Percentiles rank a stretch among this genome's conserved stretches.
Conservation (phyloP, 2,888 invertebrate genomes). For the Chorisops tibialis region DNA sequence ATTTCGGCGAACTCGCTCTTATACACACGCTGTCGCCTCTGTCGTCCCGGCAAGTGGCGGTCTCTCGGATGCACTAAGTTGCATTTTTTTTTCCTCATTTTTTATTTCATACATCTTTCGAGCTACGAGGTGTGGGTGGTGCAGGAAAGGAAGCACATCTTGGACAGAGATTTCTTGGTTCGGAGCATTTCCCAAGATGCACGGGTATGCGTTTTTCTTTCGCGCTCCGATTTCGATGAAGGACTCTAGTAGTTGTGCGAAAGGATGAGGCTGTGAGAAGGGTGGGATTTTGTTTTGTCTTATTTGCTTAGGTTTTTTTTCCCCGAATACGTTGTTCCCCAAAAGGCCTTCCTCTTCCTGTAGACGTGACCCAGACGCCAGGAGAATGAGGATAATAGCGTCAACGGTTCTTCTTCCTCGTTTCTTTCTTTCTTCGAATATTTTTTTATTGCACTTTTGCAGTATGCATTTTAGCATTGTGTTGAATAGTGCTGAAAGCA, state of each 20-base stretch:
- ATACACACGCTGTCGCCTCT: conserved; percentile 18
- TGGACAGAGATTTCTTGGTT: conserved; percentile 24
- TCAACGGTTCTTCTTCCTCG: neutral
- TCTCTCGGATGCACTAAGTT: conserved; percentile 30
- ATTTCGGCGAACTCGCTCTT: conserved; percentile 18
- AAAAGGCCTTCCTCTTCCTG: conserved; percentile 32
- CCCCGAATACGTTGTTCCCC: conserved; percentile 13
- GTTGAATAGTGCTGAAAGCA: too few species aligned
- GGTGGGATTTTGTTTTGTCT: neutral
- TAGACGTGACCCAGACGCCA: conserved; percentile 39
- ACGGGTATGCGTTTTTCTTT: conserved; percentile 22
- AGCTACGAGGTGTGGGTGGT: neutral
- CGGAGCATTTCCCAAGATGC: conserved; percentile 14
- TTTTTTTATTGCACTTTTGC: conserved; percentile 17
- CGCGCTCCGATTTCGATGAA: neutral
- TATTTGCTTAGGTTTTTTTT: conserved; percentile 11
- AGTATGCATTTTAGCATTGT: conserved; percentile 8
- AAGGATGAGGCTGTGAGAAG: neutral
- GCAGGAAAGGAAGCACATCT: conserved; percentile 3
- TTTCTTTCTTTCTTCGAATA: conserved; percentile 7
- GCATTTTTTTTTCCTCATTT: conserved; percentile 25
- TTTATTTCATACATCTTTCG: conserved; percentile 16
- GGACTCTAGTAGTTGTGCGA: neutral
- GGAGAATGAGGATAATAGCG: conserved; percentile 29
- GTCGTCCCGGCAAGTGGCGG: neutral